Percentiles rank a stretch among this genome's conserved stretches.
These are phyloP conservation scores for Sicus ferrugineus DNA, from an alignment of 2,888 invertebrate genomes.

Conservation along the genomic window DNA sequence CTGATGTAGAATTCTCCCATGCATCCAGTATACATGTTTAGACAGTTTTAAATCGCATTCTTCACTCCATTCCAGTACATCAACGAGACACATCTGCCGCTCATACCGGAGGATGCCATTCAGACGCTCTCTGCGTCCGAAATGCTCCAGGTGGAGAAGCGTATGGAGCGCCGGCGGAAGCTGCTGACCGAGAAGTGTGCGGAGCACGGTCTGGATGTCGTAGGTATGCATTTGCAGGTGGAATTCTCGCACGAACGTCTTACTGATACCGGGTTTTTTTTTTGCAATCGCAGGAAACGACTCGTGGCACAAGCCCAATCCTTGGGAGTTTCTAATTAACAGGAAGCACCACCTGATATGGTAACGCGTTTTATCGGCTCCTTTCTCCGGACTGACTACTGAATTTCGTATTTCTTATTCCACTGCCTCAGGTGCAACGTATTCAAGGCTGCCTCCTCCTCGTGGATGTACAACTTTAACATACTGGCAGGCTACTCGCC, in stretches of 20 bases:
- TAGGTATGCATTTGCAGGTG: conserved; percentile 48
- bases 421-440: conserved; percentile 73
- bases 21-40: too few species aligned
- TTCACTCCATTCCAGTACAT: conserved; percentile 52
- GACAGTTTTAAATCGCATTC: too few species aligned
- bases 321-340: conserved; percentile 87
- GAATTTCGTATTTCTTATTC: conserved; percentile 10
- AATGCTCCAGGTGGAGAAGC: conserved; percentile 62
- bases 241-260: background rate
- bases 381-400: background rate
- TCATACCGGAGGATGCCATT: conserved; percentile 62
- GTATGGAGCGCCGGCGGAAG: conserved; percentile 62
- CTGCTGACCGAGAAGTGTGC: conserved; percentile 62
- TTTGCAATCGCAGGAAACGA: conserved; percentile 58
- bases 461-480: conserved; percentile 93
- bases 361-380: conserved; percentile 64
- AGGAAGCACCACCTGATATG: conserved; percentile 82
- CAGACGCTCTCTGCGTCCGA: conserved; percentile 61
- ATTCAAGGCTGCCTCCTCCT: conserved; percentile 86
- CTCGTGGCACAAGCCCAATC: conserved; percentile 72
- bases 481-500: conserved; percentile 83
- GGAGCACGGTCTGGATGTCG: conserved; percentile 60
- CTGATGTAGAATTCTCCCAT: too few species aligned
- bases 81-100: conserved; percentile 62
- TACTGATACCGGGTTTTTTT: conserved; percentile 4